phyloP scores from a whole-genome alignment of 2,888 invertebrate genomes.

The Sarcophaga subvicina region DNA sequence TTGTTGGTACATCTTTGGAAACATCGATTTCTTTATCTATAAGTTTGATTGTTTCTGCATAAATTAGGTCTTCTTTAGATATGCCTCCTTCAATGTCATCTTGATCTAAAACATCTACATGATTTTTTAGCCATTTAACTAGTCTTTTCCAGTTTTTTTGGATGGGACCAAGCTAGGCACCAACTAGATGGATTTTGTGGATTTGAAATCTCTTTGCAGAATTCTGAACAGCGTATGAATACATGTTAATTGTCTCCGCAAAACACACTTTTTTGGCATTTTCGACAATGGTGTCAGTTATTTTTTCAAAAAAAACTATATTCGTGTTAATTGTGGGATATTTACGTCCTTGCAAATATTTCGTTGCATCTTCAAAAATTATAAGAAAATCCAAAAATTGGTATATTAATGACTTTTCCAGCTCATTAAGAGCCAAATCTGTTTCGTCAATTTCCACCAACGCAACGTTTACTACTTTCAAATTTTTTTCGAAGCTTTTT shows the following conservation, averaged over 20 bases:
- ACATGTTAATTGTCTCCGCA: conserved; percentile 17
- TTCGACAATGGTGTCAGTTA: not conserved
- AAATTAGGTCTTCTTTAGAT: not conserved
- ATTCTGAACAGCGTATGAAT: not conserved
- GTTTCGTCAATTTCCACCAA: conserved; percentile 17
- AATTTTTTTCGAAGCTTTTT: conserved; percentile 27
- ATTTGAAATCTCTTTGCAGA: conserved; percentile 9
- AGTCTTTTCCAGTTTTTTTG: conserved; percentile 26
- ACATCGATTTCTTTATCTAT: not conserved
- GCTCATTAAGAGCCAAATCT: not conserved
- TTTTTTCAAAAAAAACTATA: conserved; percentile 30
- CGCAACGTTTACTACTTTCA: conserved; percentile 24
- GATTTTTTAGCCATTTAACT: conserved; percentile 12
- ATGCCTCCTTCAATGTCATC: conserved; percentile 13
- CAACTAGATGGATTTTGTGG: conserved; percentile 17
- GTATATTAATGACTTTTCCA: not conserved
- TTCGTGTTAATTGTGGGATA: conserved; percentile 20
- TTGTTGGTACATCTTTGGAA: not conserved
- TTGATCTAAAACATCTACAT: not conserved
- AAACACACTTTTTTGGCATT: not conserved
- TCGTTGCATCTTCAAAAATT: conserved; percentile 29
- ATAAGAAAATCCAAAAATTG: conserved; percentile 23
- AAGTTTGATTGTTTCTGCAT: not conserved
- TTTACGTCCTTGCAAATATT: conserved; percentile 26
- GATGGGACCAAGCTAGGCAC: conserved; percentile 9